Evolutionary conservation across 2,797 vertebrate genomes (phyloP).

Genomic region (Ispidina lecontei): DNA sequence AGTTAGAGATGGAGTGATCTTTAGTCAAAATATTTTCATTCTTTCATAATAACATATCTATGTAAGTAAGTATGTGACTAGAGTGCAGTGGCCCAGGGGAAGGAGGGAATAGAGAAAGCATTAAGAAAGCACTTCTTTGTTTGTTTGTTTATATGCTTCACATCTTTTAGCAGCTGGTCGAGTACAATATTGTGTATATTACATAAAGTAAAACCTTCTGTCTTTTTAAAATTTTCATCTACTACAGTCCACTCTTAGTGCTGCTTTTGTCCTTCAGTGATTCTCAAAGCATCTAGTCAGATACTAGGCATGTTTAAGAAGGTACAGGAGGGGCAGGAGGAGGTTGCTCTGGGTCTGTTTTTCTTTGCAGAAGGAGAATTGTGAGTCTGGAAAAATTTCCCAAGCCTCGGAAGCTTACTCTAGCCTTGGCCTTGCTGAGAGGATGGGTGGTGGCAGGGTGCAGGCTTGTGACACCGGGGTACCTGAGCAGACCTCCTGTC

Average conservation of each 20-base stretch:
- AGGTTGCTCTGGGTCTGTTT: not conserved
- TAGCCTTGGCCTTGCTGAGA: fast-evolving
- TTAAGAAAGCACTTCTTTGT: not conserved
- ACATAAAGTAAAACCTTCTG: not conserved
- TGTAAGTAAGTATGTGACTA: not conserved
- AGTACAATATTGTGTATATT: too few species aligned
- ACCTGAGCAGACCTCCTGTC: not conserved
- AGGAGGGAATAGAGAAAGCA: fast-evolving
- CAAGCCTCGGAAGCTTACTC: not conserved
- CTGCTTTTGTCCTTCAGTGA: not conserved
- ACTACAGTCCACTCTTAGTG: fast-evolving
- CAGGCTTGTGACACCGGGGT: fast-evolving
- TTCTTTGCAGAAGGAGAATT: fast-evolving
- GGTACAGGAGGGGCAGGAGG: not conserved
- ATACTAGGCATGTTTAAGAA: fast-evolving
- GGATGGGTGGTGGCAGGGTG: not conserved
- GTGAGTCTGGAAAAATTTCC: not conserved
- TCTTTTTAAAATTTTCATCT: not conserved
- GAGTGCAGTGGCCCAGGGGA: not conserved
- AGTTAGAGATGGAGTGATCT: not conserved
- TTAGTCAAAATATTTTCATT: not conserved
- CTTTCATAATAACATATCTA: not conserved
- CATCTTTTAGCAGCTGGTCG: not conserved
- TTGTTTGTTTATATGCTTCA: not conserved
- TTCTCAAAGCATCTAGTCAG: too few species aligned